A percentile compares a stretch with the other conserved stretches of the same genome.
These are phyloP conservation scores for Sphenopsis melanotis DNA, from an alignment of 2,797 vertebrate species.

Conservation along the genomic window DNA sequence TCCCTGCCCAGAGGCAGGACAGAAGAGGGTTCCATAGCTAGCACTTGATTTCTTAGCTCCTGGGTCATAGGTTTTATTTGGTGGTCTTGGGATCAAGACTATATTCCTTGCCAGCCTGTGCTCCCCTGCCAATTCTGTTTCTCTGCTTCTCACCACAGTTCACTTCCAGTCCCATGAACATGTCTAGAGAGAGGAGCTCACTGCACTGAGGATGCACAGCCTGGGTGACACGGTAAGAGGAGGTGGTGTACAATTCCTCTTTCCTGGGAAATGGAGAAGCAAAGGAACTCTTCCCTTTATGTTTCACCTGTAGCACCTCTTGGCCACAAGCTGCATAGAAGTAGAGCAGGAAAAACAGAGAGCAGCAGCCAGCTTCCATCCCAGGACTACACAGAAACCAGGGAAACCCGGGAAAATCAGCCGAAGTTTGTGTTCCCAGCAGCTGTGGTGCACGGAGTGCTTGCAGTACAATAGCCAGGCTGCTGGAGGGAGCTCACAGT, in stretches of 20 bases:
- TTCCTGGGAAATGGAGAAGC: background rate
- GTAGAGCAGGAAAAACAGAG: background rate
- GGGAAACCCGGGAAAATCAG: background rate
- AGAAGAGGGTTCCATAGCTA: background rate
- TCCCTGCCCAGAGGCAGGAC: background rate
- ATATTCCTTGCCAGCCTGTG: background rate
- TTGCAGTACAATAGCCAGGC: background rate
- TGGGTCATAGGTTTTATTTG: background rate
- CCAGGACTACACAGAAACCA: background rate
- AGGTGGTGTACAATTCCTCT: background rate
- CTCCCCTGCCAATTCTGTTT: background rate
- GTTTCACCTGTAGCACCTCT: background rate
- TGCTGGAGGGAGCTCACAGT: conserved; percentile 46
- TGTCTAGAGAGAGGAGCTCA: background rate
- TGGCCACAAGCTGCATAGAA: background rate
- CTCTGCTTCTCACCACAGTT: conserved; percentile 4
- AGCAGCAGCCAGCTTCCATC: background rate
- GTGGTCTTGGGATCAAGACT: background rate
- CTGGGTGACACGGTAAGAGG: background rate
- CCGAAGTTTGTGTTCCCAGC: background rate
- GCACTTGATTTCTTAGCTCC: background rate
- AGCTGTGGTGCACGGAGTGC: background rate
- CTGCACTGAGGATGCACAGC: background rate
- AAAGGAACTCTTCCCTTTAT: background rate
- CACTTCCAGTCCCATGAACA: background rate